A percentile compares a stretch with the other conserved stretches of the same genome.
Conservation (phyloP, 2,113 vertebrate species). For the Ivindomyrus marchei region DNA sequence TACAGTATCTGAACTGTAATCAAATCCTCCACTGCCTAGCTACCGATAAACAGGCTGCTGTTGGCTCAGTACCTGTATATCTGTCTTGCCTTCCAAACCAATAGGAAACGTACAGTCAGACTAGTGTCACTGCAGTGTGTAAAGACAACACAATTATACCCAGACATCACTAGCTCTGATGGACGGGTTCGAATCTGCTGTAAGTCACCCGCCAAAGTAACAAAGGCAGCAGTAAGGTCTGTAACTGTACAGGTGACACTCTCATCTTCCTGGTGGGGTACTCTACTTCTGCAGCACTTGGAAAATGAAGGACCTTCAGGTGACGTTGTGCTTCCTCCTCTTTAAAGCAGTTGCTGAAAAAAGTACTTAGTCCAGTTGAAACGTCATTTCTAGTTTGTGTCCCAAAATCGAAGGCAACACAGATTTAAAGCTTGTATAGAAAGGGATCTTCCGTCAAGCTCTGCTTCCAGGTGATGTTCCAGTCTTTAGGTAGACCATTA, state of each 20-base stretch:
- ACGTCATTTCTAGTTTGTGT: background rate
- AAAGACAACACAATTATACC: background rate
- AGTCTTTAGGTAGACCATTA: slow-evolving; percentile 99
- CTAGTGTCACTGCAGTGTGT: background rate
- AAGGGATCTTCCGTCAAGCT: slow-evolving; percentile 96
- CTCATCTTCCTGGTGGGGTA: background rate
- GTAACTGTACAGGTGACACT: background rate
- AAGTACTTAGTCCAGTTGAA: background rate
- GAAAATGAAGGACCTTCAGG: background rate
- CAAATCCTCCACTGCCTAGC: background rate
- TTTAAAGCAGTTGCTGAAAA: background rate
- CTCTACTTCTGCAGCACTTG: background rate
- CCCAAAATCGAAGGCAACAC: background rate
- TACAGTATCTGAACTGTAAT: background rate
- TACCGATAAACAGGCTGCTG: background rate
- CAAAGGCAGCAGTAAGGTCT: background rate
- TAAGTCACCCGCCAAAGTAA: background rate
- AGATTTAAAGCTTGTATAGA: slow-evolving; percentile 58
- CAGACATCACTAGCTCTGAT: background rate
- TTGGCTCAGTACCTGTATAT: background rate
- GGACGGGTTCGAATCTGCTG: background rate
- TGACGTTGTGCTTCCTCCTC: background rate
- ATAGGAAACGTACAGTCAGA: background rate
- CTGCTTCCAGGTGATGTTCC: slow-evolving; percentile 80
- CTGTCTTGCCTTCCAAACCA: background rate